phyloP scores from a whole-genome alignment of 2,113 vertebrate genomes.

The Pseudorectes ferrugineus region DNA sequence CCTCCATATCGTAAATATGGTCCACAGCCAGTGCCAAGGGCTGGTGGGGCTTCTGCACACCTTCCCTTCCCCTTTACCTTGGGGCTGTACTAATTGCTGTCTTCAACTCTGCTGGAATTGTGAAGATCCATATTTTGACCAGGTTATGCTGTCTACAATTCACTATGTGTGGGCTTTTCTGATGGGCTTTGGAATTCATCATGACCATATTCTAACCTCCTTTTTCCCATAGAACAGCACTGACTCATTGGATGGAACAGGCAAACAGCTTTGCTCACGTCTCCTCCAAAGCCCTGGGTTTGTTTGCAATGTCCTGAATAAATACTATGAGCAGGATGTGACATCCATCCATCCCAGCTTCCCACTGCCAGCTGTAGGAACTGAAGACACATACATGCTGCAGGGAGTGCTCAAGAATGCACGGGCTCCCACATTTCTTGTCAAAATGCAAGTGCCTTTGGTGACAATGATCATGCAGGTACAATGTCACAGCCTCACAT shows the following conservation, averaged over 20 bases:
- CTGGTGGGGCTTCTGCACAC: background rate
- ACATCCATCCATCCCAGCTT: background rate
- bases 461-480: background rate
- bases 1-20: background rate
- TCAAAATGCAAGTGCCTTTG: background rate
- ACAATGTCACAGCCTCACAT: background rate
- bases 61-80: background rate
- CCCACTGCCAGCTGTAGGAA: background rate
- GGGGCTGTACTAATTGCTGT: background rate
- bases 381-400: fast-evolving
- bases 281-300: background rate
- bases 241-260: background rate
- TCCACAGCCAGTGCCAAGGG: background rate
- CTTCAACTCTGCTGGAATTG: background rate
- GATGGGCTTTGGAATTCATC: background rate
- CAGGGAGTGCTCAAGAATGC: background rate
- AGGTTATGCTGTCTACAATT: background rate
- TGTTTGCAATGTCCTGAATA: background rate
- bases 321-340: background rate
- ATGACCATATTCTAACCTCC: background rate
- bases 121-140: background rate
- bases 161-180: background rate
- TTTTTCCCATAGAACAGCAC: background rate
- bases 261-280: background rate
- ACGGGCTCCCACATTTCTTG: background rate